A percentile compares a stretch with the other conserved stretches of the same genome.
Conservation (phyloP, 2,113 vertebrate species). For the Girardinichthys multiradiatus region DNA sequence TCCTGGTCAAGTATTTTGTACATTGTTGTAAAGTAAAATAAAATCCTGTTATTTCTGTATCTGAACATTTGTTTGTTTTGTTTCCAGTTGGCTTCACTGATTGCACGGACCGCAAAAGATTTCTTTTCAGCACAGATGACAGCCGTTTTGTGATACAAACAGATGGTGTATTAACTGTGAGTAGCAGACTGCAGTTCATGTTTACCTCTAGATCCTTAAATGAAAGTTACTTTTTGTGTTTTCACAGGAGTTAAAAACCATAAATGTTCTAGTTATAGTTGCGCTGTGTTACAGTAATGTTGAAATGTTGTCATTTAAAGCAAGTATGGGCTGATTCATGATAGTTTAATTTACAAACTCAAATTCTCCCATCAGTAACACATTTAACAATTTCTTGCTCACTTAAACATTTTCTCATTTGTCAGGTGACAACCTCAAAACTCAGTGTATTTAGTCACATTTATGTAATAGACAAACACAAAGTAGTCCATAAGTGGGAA, state of each 20-base stretch:
- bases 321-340: too few species aligned
- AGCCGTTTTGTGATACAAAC: constrained; percentile 55
- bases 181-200: constrained; percentile 6
- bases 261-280: too few species aligned
- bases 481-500: not conserved
- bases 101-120: constrained; percentile 52
- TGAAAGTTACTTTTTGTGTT: too few species aligned
- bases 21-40: too few species aligned
- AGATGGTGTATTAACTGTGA: constrained; percentile 66
- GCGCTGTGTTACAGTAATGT: not conserved
- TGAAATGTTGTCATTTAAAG: too few species aligned
- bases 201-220: not conserved
- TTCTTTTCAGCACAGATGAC: constrained; percentile 45
- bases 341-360: not conserved
- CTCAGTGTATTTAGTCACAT: too few species aligned
- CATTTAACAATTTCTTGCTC: too few species aligned
- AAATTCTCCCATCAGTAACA: not conserved
- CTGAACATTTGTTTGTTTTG: not conserved
- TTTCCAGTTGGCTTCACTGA: constrained; percentile 69
- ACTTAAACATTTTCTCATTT: too few species aligned
- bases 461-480: too few species aligned
- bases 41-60: not conserved
- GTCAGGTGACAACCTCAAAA: too few species aligned
- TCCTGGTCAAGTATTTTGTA: too few species aligned
- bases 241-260: not conserved